Evolutionary conservation across 35 echinoderm and acorn worm genomes (phyloP), one percentile per base, ranked within the genome.

Genomic region (Apostichopus japonicus): DNA sequence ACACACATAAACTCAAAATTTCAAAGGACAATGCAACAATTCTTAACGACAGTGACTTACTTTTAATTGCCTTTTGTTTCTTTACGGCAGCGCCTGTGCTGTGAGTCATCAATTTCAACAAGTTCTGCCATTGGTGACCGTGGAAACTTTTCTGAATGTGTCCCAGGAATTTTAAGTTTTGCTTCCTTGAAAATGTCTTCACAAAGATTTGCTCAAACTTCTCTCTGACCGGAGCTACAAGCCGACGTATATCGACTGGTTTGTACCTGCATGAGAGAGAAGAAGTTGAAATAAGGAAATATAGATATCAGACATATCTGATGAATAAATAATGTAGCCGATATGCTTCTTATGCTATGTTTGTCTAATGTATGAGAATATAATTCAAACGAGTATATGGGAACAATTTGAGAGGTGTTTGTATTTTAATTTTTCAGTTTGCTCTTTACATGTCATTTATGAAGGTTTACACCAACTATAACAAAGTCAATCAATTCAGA

Each of bases 81-180:
- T 92, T 94, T 58, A 91, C 22, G 0, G 93, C 94, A 22, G 93
- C 91, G 61, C 94, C 75, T 24, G 92, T 91, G 27, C 86, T 90
- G 77, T 98, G 97, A 6, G 72, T 52, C 94, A 98, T 98, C 54
- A 98, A 77, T 79, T 98, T 92, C 6, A 96, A 72, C 14, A 98
- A 73, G 11, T 96, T 93, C 83, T 89, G 77, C 97, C 97, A 98
- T 14, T 80, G 83, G 24, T 73, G 86, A 70, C 83, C 19, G 6
- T 83, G 51, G 78, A 94, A 98, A 80, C 97, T 96, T 21, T 90
- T 90, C 79, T 98, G 97, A 83, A 98, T 93, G 80, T 98, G 97
- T 5, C 93, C 75, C 80, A 98, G 62, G 89, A 98, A 98, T 84
- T 96, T 92, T 17, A 80, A 16, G 59, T 98, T 98, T 57, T 98